A percentile compares a stretch with the other conserved stretches of the same genome.
These are phyloP conservation scores for Peromyscus attwateri DNA, from an alignment of 2,797 vertebrate genomes.

Conservation along the genomic window DNA sequence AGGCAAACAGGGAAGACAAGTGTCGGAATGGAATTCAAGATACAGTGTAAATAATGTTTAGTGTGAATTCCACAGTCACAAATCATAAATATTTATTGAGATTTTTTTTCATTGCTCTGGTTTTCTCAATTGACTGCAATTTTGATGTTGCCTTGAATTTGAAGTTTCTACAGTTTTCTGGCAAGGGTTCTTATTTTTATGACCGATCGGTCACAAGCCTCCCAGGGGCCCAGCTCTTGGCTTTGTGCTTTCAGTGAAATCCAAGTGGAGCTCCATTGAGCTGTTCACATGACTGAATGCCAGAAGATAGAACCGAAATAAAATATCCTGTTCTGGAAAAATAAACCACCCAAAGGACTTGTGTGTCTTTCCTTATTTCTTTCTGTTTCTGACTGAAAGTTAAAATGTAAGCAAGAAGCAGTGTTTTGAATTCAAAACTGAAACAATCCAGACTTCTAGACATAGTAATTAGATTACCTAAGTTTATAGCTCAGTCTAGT, in stretches of 20 bases:
- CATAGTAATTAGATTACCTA: constrained; percentile 63
- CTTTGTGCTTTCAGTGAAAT: constrained; percentile 66
- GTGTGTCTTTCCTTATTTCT: constrained; percentile 56
- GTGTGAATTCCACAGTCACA: background rate
- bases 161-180: constrained; percentile 63
- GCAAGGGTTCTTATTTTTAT: constrained; percentile 56
- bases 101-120: constrained; percentile 13
- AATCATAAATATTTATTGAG: background rate
- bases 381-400: constrained; percentile 70
- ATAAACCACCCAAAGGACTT: constrained; percentile 47
- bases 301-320: constrained; percentile 55
- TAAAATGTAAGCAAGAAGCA: constrained; percentile 59
- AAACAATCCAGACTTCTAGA: constrained; percentile 61
- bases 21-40: constrained; percentile 1
- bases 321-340: constrained; percentile 74
- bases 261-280: background rate
- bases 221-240: constrained; percentile 34
- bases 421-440: constrained; percentile 48
- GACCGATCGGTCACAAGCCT: constrained; percentile 26
- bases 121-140: background rate
- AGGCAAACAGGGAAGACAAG: background rate
- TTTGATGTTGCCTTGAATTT: constrained; percentile 21
- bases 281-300: background rate
- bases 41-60: background rate
- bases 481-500: constrained; percentile 7